Evolutionary conservation across 1,140 invertebrate species (phyloP).

Genomic region (Nasonia giraulti): DNA sequence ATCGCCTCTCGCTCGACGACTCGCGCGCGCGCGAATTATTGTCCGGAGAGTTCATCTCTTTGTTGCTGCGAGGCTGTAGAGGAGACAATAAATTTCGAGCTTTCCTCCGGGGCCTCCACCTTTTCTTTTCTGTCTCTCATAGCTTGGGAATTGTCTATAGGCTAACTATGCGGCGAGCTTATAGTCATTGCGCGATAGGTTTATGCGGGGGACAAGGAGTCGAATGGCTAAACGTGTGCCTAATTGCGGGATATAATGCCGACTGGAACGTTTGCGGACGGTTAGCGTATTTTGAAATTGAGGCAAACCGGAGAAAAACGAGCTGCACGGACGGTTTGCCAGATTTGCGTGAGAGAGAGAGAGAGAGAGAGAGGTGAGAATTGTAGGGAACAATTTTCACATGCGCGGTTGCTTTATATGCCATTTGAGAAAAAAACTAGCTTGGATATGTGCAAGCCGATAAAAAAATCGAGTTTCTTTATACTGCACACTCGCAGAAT

Average conservation of each 20-base stretch:
- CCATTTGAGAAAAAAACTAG: no score
- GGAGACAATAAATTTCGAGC: neutral
- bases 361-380: no score
- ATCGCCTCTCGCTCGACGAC: slow-evolving; percentile 1
- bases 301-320: neutral
- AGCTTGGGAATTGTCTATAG: no score
- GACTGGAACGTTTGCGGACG: neutral
- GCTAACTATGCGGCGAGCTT: neutral
- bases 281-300: neutral
- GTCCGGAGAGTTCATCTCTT: neutral
- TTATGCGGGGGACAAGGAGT: neutral
- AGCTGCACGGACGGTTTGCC: neutral
- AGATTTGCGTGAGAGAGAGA: neutral
- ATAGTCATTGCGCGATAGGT: neutral
- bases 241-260: slow-evolving; percentile 36
- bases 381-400: no score
- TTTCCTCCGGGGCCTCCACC: neutral
- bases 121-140: neutral
- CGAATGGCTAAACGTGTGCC: neutral
- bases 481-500: no score
- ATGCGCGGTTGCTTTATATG: no score
- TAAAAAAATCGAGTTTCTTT: neutral
- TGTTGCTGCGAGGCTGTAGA: neutral
- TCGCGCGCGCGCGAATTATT: slow-evolving; percentile 9
- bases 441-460: no score